A percentile compares a stretch with the other conserved stretches of the same genome.
phyloP scores from a whole-genome alignment of 2,113 vertebrate species.

The Syngnathus typhle region DNA sequence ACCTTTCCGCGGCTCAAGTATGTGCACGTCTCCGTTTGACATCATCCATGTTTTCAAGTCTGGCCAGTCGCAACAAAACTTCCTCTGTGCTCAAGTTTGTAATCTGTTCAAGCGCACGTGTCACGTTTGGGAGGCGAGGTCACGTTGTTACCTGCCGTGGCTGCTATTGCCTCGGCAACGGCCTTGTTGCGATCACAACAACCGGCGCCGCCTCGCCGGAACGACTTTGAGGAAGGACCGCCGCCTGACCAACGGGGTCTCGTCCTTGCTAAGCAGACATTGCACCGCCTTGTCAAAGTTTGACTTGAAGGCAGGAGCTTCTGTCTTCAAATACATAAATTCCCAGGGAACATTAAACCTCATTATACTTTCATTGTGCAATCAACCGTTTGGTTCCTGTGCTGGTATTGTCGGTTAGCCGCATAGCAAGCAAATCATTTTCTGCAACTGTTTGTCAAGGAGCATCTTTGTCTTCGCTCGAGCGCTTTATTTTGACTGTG shows the following conservation, averaged over 20 bases:
- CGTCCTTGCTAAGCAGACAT: conserved; percentile 56
- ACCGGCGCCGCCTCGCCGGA: conserved; percentile 18
- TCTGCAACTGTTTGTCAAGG: too few species aligned
- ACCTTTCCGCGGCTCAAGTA: background rate
- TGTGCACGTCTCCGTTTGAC: background rate
- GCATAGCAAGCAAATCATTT: too few species aligned
- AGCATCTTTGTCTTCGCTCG: too few species aligned
- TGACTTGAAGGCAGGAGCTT: conserved; percentile 30
- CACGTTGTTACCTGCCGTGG: conserved; percentile 45
- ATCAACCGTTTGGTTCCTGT: too few species aligned
- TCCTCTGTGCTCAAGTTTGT: conserved; percentile 42
- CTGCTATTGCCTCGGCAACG: conserved; percentile 63
- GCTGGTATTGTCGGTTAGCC: too few species aligned
- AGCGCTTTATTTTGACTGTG: too few species aligned
- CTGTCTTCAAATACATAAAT: conserved; percentile 37
- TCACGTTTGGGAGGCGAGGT: conserved; percentile 47
- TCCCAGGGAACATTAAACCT: background rate
- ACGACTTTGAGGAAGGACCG: background rate
- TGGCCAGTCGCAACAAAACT: conserved; percentile 28
- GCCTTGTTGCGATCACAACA: conserved; percentile 68
- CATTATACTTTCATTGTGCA: too few species aligned
- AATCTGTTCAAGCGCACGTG: conserved; percentile 51
- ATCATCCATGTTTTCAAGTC: background rate
- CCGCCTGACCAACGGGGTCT: conserved; percentile 2
- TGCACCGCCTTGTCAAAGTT: conserved; percentile 43